phyloP scores from a whole-genome alignment of 2,888 invertebrate genomes.

The Phorcus lineatus region DNA sequence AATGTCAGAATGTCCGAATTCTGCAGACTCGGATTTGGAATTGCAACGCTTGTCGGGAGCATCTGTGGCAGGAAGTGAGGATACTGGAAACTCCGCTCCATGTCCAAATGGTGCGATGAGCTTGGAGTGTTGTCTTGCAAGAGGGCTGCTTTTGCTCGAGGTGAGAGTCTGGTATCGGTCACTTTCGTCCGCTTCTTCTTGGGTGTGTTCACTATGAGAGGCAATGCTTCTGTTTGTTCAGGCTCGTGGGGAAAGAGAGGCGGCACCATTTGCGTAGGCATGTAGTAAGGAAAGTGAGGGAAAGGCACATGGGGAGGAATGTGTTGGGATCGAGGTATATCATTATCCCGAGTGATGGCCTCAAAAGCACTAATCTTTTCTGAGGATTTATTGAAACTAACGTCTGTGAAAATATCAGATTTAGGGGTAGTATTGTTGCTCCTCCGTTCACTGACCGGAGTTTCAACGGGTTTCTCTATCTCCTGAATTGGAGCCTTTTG shows the following conservation, averaged over 20 bases:
- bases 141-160: slow-evolving; percentile 63
- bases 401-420: slow-evolving; percentile 30
- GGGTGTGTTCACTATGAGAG: slow-evolving; percentile 92
- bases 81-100: slow-evolving; percentile 71
- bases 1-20: slow-evolving; percentile 70
- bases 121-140: slow-evolving; percentile 62
- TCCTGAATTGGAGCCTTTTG: not conserved
- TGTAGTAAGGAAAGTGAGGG: slow-evolving; percentile 81
- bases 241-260: slow-evolving; percentile 65
- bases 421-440: slow-evolving; percentile 24
- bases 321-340: slow-evolving; percentile 66
- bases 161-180: slow-evolving; percentile 79
- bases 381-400: slow-evolving; percentile 55
- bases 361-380: slow-evolving; percentile 66
- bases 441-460: not conserved
- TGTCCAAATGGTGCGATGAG: slow-evolving; percentile 52
- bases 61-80: slow-evolving; percentile 91
- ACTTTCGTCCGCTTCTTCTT: slow-evolving; percentile 98
- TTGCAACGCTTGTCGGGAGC: slow-evolving; percentile 95
- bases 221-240: slow-evolving; percentile 85
- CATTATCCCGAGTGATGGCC: slow-evolving; percentile 53
- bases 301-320: slow-evolving; percentile 70
- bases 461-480: slow-evolving; percentile 24
- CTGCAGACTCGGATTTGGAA: slow-evolving; percentile 95
- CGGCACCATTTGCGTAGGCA: slow-evolving; percentile 66